Evolutionary conservation across 2,113 vertebrate species (phyloP).

Genomic region (Psilopsiagon aymara): DNA sequence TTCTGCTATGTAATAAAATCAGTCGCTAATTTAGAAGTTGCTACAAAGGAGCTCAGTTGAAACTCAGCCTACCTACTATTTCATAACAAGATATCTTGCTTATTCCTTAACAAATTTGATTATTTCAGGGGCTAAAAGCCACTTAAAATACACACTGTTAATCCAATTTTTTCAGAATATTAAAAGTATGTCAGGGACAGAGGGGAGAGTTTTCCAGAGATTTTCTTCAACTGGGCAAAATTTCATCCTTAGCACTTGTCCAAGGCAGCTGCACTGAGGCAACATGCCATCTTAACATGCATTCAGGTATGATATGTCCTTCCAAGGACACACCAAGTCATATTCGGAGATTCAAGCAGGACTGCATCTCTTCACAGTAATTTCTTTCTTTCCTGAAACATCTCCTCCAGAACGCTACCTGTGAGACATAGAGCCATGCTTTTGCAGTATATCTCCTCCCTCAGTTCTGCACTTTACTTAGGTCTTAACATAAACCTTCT

Average conservation of each 20-base stretch:
- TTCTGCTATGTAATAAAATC: neutral
- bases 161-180: neutral
- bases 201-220: neutral
- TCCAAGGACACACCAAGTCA: neutral
- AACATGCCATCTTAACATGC: neutral
- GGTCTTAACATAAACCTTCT: neutral
- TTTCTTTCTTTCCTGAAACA: neutral
- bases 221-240: neutral
- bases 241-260: neutral
- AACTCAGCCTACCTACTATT: neutral
- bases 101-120: neutral
- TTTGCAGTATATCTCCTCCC: neutral
- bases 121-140: neutral
- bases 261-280: neutral
- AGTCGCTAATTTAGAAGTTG: neutral
- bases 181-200: neutral
- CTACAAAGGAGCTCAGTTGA: neutral
- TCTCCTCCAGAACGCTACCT: neutral
- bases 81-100: neutral
- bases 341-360: neutral
- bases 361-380: neutral
- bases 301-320: neutral
- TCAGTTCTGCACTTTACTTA: neutral
- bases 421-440: neutral
- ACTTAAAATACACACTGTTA: neutral